Conservation (phyloP, 1,140 invertebrate genomes). For the Neoseiulus cucumeris region DNA sequence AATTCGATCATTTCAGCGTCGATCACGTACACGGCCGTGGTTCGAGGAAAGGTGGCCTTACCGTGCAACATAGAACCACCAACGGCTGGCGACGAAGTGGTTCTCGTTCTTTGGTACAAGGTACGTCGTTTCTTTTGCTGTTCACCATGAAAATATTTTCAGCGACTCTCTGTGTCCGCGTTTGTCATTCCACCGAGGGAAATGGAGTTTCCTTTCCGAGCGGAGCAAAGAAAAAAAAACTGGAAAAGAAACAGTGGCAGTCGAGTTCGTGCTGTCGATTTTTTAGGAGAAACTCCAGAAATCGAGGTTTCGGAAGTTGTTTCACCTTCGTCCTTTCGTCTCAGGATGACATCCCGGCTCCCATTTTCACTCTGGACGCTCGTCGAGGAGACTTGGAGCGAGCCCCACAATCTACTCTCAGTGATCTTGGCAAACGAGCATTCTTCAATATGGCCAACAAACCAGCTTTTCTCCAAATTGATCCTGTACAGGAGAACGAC, state of each 20-base stretch:
- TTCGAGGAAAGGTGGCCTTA: slow-evolving; percentile 50
- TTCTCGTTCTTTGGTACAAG: slow-evolving; percentile 76
- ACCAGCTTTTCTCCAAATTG: slow-evolving; percentile 54
- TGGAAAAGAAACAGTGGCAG: too few relatives aligned
- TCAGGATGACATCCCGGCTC: slow-evolving; percentile 18
- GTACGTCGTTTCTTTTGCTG: slow-evolving; percentile 36
- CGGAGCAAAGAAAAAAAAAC: too few relatives aligned
- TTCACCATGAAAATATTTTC: too few relatives aligned
- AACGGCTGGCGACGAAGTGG: slow-evolving; percentile 55
- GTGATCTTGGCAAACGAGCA: slow-evolving; percentile 19
- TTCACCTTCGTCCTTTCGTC: background rate
- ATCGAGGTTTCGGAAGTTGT: background rate
- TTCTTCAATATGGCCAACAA: slow-evolving; percentile 23
- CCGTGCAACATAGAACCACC: slow-evolving; percentile 59
- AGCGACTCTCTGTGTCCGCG: too few relatives aligned
- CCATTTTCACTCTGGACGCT: slow-evolving; percentile 23
- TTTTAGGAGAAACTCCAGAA: too few relatives aligned
- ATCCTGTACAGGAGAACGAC: slow-evolving; percentile 55
- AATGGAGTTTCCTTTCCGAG: too few relatives aligned
- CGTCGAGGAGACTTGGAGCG: slow-evolving; percentile 18
- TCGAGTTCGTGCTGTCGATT: too few relatives aligned
- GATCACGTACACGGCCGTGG: slow-evolving; percentile 33
- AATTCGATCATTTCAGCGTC: slow-evolving; percentile 18
- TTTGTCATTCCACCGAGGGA: too few relatives aligned
- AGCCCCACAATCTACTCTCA: slow-evolving; percentile 14